Evolutionary conservation across 2,797 vertebrate genomes (phyloP).

Genomic region (Lagodon rhomboides): DNA sequence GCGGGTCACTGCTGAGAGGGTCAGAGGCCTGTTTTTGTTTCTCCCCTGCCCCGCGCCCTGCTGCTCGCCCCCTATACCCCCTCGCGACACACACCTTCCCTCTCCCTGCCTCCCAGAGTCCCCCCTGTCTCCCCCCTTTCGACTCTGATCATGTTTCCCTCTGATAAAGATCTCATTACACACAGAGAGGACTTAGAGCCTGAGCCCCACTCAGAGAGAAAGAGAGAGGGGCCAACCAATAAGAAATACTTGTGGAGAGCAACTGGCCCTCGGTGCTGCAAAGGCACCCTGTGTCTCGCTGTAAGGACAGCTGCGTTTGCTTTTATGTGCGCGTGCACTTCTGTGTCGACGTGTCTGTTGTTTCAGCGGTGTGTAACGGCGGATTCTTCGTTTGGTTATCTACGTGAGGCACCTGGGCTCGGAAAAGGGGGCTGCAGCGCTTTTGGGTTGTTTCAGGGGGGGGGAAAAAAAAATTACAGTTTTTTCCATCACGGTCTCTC

Average conservation of each 20-base stretch:
- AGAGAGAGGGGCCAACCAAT: conserved; percentile 67
- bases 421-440: conserved; percentile 50
- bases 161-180: conserved; percentile 88
- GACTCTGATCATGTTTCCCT: conserved; percentile 82
- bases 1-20: conserved; percentile 65
- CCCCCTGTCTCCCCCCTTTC: conserved; percentile 48
- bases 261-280: conserved; percentile 77
- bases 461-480: conserved; percentile 41
- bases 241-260: conserved; percentile 74
- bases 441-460: conserved; percentile 63
- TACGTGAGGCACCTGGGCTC: conserved; percentile 74
- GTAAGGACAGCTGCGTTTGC: conserved; percentile 81
- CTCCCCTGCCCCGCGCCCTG: conserved; percentile 45
- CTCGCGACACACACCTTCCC: conserved; percentile 62
- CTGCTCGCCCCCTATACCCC: conserved; percentile 56
- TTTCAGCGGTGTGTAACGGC: conserved; percentile 75
- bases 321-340: conserved; percentile 61
- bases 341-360: conserved; percentile 72
- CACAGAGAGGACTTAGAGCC: conserved; percentile 80
- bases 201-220: conserved; percentile 74
- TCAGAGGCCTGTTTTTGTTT: conserved; percentile 76
- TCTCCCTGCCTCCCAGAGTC: conserved; percentile 36
- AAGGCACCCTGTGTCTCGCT: conserved; percentile 76
- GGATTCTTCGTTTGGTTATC: conserved; percentile 76
- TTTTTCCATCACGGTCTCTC: conserved; percentile 71